A percentile compares a stretch with the other conserved stretches of the same genome.
phyloP scores from a whole-genome alignment of 2,888 invertebrate genomes.

The Apodemia duryi region DNA sequence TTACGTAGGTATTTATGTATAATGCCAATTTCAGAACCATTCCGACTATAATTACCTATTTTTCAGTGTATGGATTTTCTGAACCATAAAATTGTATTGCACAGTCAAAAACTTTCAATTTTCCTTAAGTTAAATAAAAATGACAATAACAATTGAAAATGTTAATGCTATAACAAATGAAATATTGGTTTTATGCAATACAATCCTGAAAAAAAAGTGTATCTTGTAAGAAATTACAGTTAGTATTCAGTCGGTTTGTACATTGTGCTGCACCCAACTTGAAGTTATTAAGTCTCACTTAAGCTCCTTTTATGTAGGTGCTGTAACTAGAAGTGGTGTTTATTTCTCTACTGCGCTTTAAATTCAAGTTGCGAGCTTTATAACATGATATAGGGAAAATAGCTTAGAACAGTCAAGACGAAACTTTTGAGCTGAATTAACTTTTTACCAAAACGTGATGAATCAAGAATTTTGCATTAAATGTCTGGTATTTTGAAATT shows the following conservation, averaged over 20 bases:
- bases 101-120: no score
- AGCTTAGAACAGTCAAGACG: background rate
- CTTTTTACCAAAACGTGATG: constrained; percentile 3
- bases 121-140: no score
- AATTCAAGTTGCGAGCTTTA: constrained; percentile 14
- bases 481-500: background rate
- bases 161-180: no score
- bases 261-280: background rate
- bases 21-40: no score
- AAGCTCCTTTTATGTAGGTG: constrained; percentile 16
- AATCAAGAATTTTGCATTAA: constrained; percentile 7
- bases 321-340: constrained; percentile 15
- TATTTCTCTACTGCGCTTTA: constrained; percentile 10
- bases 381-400: constrained; percentile 11
- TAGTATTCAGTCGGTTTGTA: background rate
- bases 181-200: background rate
- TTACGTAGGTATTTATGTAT: no score
- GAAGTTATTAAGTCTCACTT: constrained; percentile 14
- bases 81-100: no score
- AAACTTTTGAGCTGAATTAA: background rate
- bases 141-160: no score
- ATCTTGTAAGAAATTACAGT: background rate
- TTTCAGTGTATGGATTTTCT: no score
- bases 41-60: no score
- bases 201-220: background rate